Conservation (phyloP, 2,797 vertebrate genomes). For the Xenentodon cancila region DNA sequence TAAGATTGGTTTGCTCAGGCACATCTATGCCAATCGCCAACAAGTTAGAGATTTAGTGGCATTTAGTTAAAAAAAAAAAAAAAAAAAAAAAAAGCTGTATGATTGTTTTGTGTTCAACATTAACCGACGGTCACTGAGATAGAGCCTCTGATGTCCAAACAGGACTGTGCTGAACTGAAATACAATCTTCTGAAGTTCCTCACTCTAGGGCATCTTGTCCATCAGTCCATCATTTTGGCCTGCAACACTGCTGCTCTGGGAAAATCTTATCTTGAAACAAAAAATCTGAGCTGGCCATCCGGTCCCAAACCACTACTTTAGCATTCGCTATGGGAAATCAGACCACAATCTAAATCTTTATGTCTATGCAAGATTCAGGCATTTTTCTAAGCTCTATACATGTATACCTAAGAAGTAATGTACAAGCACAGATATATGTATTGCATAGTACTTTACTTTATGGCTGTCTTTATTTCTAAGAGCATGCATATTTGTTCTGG, state of each 20-base stretch:
- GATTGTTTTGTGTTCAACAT: slow-evolving; percentile 34
- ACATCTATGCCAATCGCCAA: slow-evolving; percentile 14
- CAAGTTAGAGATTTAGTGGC: slow-evolving; percentile 2
- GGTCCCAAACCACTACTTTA: slow-evolving; percentile 50
- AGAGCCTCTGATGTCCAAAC: slow-evolving; percentile 41
- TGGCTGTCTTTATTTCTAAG: slow-evolving; percentile 14
- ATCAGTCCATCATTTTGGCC: slow-evolving; percentile 45
- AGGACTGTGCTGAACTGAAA: slow-evolving; percentile 38
- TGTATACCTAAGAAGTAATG: slow-evolving; percentile 1
- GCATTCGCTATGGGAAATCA: slow-evolving; percentile 36
- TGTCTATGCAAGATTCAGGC: slow-evolving; percentile 6
- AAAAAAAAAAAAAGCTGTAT: slow-evolving; percentile 5
- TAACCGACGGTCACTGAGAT: slow-evolving; percentile 34
- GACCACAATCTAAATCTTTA: slow-evolving; percentile 8
- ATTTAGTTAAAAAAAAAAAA: slow-evolving; percentile 8
- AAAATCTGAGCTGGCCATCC: slow-evolving; percentile 46
- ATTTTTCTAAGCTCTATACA: slow-evolving; percentile 17
- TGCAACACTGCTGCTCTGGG: slow-evolving; percentile 45
- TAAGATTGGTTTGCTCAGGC: slow-evolving; percentile 23
- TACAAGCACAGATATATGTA: too few species aligned
- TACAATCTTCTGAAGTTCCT: slow-evolving; percentile 41
- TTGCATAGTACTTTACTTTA: slow-evolving; percentile 4
- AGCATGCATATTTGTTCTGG: slow-evolving; percentile 19
- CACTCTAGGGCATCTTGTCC: slow-evolving; percentile 45
- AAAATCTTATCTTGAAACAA: slow-evolving; percentile 60